Evolutionary conservation across 2,113 vertebrate species (phyloP).

Genomic region (Centropus bengalensis): DNA sequence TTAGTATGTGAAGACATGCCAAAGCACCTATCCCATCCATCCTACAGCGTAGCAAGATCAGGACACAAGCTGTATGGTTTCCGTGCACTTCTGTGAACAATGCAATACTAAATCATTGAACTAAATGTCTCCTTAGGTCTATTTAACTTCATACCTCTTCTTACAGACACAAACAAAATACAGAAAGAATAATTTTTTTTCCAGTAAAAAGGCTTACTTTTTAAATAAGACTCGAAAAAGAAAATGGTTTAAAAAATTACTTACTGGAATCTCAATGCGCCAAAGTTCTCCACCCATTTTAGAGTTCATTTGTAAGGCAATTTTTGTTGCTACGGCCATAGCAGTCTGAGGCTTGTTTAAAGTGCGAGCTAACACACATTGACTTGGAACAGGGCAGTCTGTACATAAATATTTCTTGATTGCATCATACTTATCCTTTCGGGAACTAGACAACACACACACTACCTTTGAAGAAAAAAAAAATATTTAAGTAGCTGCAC

Average conservation of each 20-base stretch:
- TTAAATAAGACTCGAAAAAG: neutral
- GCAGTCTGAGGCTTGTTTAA: conserved; percentile 83
- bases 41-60: neutral
- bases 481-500: neutral
- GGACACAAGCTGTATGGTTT: neutral
- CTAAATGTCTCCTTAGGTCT: neutral
- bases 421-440: conserved; percentile 91
- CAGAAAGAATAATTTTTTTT: neutral
- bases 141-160: neutral
- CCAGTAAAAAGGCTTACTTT: neutral
- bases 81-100: neutral
- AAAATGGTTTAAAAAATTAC: neutral
- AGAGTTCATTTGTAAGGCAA: conserved; percentile 93
- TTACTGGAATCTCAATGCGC: conserved; percentile 92
- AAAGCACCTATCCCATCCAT: neutral
- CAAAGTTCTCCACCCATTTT: conserved; percentile 98
- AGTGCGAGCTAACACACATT: conserved; percentile 90
- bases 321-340: conserved; percentile 91
- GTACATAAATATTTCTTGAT: conserved; percentile 95
- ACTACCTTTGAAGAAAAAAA: conserved; percentile 81
- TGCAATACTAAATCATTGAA: neutral
- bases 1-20: neutral
- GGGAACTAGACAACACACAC: conserved; percentile 85
- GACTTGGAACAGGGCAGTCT: conserved; percentile 92
- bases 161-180: neutral